Conservation (phyloP, 2,888 invertebrate species). For the Mesorhabditis sp. region DNA sequence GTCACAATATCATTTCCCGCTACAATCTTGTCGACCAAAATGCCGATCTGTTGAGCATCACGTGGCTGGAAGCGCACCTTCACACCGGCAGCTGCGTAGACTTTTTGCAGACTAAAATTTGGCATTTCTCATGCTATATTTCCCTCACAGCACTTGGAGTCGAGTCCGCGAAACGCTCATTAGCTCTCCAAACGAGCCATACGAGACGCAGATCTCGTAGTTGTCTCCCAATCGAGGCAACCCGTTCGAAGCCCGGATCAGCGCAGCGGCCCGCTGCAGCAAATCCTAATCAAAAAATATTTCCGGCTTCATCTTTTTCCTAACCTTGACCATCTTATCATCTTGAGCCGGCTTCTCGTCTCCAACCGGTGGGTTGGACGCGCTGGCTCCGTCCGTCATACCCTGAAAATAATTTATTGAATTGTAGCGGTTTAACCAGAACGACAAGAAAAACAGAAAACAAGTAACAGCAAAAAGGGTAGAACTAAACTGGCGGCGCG, state of each 20-base stretch:
- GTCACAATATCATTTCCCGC: constrained; percentile 43
- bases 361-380: too few species aligned
- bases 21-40: constrained; percentile 35
- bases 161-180: constrained; percentile 31
- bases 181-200: constrained; percentile 41
- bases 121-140: not conserved
- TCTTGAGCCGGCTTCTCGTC: too few species aligned
- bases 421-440: too few species aligned
- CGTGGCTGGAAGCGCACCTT: constrained; percentile 27
- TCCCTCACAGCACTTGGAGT: constrained; percentile 29
- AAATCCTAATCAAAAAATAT: constrained; percentile 15
- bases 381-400: too few species aligned
- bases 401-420: too few species aligned
- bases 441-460: too few species aligned
- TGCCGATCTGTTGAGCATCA: constrained; percentile 16
- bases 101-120: constrained; percentile 23
- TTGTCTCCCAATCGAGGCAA: constrained; percentile 38
- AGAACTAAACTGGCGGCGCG: too few species aligned
- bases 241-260: constrained; percentile 28
- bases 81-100: constrained; percentile 30
- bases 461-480: too few species aligned
- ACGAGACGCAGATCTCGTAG: constrained; percentile 47
- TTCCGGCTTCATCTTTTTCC: not conserved
- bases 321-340: too few species aligned
- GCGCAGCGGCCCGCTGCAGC: constrained; percentile 18